phyloP scores from a whole-genome alignment of 92 coral and sea anemone species.

The Palythoa grandis region DNA sequence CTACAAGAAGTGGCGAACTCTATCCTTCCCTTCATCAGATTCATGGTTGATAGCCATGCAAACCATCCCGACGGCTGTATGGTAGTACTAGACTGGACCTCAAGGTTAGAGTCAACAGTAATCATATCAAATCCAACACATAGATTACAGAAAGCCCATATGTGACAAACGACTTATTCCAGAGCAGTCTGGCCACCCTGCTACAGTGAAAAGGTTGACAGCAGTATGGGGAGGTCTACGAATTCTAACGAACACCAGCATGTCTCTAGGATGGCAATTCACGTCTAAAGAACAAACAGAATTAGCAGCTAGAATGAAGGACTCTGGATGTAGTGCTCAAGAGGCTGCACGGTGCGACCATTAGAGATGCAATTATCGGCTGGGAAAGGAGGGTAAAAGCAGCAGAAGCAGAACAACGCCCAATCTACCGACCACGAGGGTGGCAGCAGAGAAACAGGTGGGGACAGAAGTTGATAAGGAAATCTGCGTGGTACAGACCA shows the following conservation, averaged over 20 bases:
- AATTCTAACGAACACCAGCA: constrained; percentile 3
- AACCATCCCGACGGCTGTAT: neutral
- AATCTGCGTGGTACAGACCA: constrained; percentile 3
- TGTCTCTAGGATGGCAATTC: neutral
- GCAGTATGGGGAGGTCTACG: constrained; percentile 7
- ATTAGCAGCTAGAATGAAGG: no score
- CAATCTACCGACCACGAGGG: neutral
- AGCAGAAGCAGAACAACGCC: neutral
- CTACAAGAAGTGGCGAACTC: no score
- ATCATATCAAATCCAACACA: neutral
- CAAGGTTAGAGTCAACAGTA: neutral
- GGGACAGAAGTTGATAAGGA: neutral
- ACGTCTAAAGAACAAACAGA: no score
- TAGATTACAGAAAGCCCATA: neutral
- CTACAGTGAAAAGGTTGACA: constrained; percentile 7
- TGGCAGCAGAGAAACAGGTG: neutral
- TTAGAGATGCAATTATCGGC: constrained; percentile 1
- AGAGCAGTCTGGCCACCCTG: constrained; percentile 4
- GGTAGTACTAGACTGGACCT: neutral
- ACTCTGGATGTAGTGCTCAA: neutral
- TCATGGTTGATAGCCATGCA: no score
- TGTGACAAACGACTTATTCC: constrained; percentile 21
- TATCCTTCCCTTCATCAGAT: no score
- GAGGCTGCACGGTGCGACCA: neutral
- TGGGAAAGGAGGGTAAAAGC: neutral